phyloP scores from a whole-genome alignment of 2,113 vertebrate species.

The Felis chaus region DNA sequence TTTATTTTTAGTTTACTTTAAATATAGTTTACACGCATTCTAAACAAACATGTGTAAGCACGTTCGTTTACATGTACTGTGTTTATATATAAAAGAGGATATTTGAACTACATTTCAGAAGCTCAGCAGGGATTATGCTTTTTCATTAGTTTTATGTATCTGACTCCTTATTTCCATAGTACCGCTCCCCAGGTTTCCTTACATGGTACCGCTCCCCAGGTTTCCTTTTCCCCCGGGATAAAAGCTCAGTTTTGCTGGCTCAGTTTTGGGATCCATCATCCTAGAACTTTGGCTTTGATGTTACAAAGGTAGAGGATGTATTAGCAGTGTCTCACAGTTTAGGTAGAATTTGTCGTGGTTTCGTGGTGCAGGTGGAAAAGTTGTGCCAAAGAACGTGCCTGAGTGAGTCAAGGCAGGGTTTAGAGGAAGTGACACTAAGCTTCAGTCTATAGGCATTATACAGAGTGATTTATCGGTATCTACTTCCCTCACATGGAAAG shows the following conservation, averaged over 20 bases:
- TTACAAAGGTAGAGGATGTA: background rate
- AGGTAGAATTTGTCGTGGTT: background rate
- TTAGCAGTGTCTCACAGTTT: background rate
- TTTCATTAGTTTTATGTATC: slow-evolving; percentile 10
- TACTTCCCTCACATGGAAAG: slow-evolving; percentile 21
- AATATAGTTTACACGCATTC: background rate
- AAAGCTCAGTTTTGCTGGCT: background rate
- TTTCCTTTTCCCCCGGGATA: background rate
- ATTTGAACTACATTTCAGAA: background rate
- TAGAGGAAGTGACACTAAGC: background rate
- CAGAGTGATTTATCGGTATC: slow-evolving; percentile 61
- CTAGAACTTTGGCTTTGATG: background rate
- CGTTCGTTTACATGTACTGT: background rate
- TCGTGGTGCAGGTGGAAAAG: background rate
- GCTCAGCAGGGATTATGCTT: background rate
- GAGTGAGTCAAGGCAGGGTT: background rate
- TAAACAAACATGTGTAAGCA: background rate
- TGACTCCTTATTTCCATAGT: slow-evolving; percentile 16
- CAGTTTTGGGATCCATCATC: background rate
- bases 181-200: background rate
- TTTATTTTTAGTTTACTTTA: background rate
- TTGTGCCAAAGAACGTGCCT: background rate
- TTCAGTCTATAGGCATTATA: background rate
- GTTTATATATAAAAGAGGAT: background rate
- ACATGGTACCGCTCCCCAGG: background rate